Conservation (phyloP, 2,113 vertebrate genomes). For the Pedetes capensis region DNA sequence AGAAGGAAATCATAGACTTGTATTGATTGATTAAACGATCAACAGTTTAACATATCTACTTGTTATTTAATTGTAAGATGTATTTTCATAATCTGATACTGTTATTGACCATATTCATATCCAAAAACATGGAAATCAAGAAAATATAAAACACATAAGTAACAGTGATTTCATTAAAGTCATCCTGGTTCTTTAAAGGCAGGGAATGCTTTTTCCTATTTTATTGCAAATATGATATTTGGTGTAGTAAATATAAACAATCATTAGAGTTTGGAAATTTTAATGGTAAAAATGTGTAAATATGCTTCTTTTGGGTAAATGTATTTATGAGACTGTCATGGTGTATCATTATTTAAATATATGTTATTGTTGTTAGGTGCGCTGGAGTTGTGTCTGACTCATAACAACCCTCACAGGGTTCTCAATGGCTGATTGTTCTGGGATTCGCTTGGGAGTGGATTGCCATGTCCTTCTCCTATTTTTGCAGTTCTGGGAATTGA, state of each 20-base stretch:
- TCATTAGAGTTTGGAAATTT: neutral
- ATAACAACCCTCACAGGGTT: too few relatives aligned
- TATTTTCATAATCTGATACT: conserved; percentile 11
- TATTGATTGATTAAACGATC: neutral
- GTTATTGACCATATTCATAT: neutral
- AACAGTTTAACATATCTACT: neutral
- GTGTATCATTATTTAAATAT: conserved; percentile 44
- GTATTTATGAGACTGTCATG: neutral
- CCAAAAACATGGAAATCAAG: neutral
- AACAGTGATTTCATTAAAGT: neutral
- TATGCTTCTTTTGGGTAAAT: neutral
- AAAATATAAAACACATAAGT: conserved; percentile 14
- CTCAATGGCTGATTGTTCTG: too few relatives aligned
- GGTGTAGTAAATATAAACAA: neutral
- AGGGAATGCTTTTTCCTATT: neutral
- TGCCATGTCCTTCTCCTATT: too few relatives aligned
- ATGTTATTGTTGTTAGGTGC: too few relatives aligned
- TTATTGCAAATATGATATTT: conserved; percentile 34
- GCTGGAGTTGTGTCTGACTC: too few relatives aligned
- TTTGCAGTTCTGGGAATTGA: too few relatives aligned
- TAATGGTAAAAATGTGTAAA: conserved; percentile 46
- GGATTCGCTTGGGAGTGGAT: too few relatives aligned
- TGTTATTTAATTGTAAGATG: neutral
- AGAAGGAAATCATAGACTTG: neutral
- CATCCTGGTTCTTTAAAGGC: neutral